Percentiles rank a stretch among this genome's conserved stretches.
Evolutionary conservation across 2,888 invertebrate species (phyloP).

Genomic region (Lochmaea capreae): DNA sequence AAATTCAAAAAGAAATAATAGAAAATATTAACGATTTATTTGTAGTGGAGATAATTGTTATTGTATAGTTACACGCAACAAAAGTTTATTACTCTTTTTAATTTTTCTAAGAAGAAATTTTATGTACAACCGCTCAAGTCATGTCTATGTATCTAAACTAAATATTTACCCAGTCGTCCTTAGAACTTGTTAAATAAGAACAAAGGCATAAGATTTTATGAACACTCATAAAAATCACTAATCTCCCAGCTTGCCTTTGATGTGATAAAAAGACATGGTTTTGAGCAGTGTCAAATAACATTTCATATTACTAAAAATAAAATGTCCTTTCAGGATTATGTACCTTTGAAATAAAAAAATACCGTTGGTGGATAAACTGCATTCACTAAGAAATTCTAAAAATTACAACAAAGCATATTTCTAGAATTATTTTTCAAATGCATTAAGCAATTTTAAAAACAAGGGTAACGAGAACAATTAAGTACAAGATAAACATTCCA

Average conservation of each 20-base stretch:
- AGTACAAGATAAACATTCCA: no score
- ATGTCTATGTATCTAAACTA: constrained; percentile 19
- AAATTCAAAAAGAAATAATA: not conserved
- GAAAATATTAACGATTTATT: not conserved
- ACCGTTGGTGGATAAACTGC: no score
- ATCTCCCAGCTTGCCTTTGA: not conserved
- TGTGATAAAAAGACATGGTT: not conserved
- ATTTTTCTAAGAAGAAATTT: constrained; percentile 7
- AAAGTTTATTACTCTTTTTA: not conserved
- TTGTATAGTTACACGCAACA: not conserved
- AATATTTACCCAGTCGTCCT: constrained; percentile 56
- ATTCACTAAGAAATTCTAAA: no score
- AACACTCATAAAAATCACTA: constrained; percentile 35
- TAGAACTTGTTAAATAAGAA: constrained; percentile 52
- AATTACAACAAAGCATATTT: no score
- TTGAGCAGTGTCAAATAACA: not conserved
- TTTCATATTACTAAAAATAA: not conserved
- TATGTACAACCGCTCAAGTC: constrained; percentile 5
- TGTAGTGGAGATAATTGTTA: not conserved
- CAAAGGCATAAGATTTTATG: constrained; percentile 39
- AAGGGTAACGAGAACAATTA: no score
- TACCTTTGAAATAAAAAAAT: no score
- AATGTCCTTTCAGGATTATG: not conserved
- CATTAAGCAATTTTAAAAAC: no score
- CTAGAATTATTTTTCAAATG: no score